Evolutionary conservation across 2,113 vertebrate genomes (phyloP).

Genomic region (Campylomormyrus numenius): DNA sequence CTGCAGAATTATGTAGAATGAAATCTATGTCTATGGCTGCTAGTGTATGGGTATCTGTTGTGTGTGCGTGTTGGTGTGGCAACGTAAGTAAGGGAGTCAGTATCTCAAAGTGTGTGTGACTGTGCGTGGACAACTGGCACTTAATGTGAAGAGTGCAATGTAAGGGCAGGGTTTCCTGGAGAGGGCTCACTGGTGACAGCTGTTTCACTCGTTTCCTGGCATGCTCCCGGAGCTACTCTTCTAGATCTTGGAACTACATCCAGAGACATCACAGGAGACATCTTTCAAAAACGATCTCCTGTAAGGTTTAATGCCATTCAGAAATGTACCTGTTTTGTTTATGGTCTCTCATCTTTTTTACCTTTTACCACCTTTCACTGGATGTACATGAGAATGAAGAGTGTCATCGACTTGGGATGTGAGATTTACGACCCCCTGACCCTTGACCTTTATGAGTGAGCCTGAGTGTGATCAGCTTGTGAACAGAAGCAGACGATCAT

Average conservation of each 20-base stretch:
- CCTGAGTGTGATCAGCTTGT: not conserved
- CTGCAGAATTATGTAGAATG: not conserved
- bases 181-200: not conserved
- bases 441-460: not conserved
- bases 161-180: not conserved
- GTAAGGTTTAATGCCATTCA: constrained; percentile 46
- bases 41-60: not conserved
- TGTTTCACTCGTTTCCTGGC: not conserved
- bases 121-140: not conserved
- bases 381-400: not conserved
- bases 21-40: not conserved
- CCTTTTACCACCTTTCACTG: not conserved
- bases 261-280: constrained; percentile 17
- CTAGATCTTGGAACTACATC: not conserved
- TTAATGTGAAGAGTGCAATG: not conserved
- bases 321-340: not conserved
- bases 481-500: not conserved
- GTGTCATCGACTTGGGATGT: constrained; percentile 40
- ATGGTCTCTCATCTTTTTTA: not conserved
- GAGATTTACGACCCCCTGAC: constrained; percentile 33
- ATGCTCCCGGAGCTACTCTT: not conserved
- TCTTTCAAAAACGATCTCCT: constrained; percentile 52
- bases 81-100: not conserved
- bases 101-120: not conserved
- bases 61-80: not conserved